Evolutionary conservation across 35 echinoderm and acorn worm species (phyloP), one percentile per base, ranked within the genome.

Genomic region (Lytechinus pictus): DNA sequence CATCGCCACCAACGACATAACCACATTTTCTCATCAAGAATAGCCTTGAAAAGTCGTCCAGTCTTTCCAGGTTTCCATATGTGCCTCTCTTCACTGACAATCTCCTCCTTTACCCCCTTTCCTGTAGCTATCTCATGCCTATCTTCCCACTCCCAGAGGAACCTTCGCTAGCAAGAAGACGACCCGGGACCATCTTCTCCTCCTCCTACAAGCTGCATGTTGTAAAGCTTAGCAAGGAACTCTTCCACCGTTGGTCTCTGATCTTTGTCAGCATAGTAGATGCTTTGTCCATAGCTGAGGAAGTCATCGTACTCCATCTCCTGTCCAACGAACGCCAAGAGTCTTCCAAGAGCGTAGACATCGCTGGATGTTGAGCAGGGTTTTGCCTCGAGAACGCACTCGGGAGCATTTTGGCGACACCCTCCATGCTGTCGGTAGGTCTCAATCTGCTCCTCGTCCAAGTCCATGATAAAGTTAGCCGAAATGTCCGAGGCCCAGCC

Each of bases 321-420:
- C 12, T 94, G 92, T 10, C 87, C 87, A 8, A 89, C 52, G 52
- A 88, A 88, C n/a, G 86, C 86, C 1, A 88, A 27, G 12, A 89
- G 12, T 16, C 87, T 33, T 89, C 87, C 87, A 53, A 89, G 87
- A 29, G 87, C 27, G 14, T 89, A 89, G 12, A 89, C 87, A 29
- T 89, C 87, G 87, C 87, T 89, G 27, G 28, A 33, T 53, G 52
- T 13, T 53, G 27, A 89, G 27, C 87, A 89, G 87, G 87, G 87
- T 33, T 44, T 53, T 29, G 27, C 87, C 1, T 89, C 28, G 1
- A 89, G 27, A 53, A 53, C 27, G 27, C 87, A 89, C 27, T 89
- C 87, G 10, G 87, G 87, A 51, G 87, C 87, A 89, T 51, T 53
- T 7, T 89, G 52, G 52, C 27, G 28, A 89, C 52, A 53, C 87